Evolutionary conservation across 2,797 vertebrate genomes (phyloP), one percentile per base, ranked within the genome.

Genomic region (Syngnathus rostellatus): DNA sequence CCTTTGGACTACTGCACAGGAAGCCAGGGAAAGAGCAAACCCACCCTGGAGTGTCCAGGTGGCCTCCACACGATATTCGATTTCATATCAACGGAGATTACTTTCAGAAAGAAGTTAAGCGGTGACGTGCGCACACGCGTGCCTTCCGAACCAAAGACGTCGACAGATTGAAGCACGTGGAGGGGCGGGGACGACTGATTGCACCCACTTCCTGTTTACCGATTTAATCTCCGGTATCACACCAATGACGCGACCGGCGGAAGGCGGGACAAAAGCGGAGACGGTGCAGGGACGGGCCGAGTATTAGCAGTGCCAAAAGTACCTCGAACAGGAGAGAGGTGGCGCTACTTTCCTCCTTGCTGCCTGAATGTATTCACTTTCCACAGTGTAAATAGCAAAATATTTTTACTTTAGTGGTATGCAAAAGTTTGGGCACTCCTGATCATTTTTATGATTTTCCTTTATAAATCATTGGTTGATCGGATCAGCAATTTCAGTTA

Each of bases 291-390:
- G 74, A 67, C 17, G 70, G 76, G 64, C 68, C 38, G 62, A 69
- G 74, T 79, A 71, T 81, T 73, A 80, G 83, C 77, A 77, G 87
- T 91, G 89, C 89, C 87, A 90, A 88, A 86, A 54, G 85, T 89
- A 89, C 88, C 89, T 90, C 87, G 76, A 73, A 71, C 71, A 73
- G 72, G 70, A 77, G 79, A 77, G 80, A 78, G 72, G 72, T 43
- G 4, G 0, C 43, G 59, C 58, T 69, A 74, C 74, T 76, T 79
- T 80, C 77, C 73, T 74, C 68, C 51, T 67, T 77, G 78, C 79
- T 82, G 84, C 81, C 86, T 89, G 88, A 91, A 91, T 91, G 89
- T 91, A 89, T 88, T 88, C 77, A 79, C 76, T 68, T 77, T 77
- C 73, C 73, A 85, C 77, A 83, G 83, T 88, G 86, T 90, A 88